A percentile compares a stretch with the other conserved stretches of the same genome.
phyloP scores from a whole-genome alignment of 1,140 invertebrate species.

The Augochlora pura region DNA sequence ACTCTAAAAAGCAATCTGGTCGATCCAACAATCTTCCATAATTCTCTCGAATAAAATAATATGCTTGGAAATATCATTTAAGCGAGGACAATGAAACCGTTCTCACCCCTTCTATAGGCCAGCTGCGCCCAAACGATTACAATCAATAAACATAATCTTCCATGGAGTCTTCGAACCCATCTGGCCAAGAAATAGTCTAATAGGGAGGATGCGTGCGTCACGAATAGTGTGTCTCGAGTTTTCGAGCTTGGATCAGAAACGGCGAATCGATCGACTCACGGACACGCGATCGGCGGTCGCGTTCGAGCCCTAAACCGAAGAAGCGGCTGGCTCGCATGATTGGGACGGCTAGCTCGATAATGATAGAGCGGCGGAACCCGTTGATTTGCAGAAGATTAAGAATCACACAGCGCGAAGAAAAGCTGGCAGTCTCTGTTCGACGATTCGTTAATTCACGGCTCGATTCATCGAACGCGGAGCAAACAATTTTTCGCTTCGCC shows the following conservation, averaged over 20 bases:
- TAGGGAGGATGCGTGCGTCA: slow-evolving; percentile 31
- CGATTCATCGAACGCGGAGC: not conserved
- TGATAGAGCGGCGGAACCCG: slow-evolving; percentile 49
- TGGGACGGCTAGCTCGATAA: slow-evolving; percentile 43
- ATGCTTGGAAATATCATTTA: no score
- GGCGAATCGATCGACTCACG: slow-evolving; percentile 13
- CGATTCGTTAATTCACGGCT: slow-evolving; percentile 60
- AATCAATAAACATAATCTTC: slow-evolving; percentile 8
- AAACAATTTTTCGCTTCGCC: slow-evolving; percentile 6
- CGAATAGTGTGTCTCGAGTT: slow-evolving; percentile 7
- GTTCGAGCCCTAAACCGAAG: not conserved
- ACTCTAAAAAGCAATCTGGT: no score
- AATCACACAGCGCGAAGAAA: slow-evolving; percentile 20
- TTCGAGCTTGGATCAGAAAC: slow-evolving; percentile 8
- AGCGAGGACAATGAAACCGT: not conserved
- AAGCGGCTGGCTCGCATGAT: slow-evolving; percentile 36
- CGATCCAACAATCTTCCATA: no score
- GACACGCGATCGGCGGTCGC: not conserved
- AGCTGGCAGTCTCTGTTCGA: slow-evolving; percentile 28
- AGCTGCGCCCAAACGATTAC: not conserved
- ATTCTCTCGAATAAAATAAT: no score
- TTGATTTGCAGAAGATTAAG: slow-evolving; percentile 45
- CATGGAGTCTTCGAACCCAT: not conserved
- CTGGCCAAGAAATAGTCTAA: slow-evolving; percentile 20
- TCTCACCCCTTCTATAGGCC: no score